Percentiles rank a stretch among this genome's conserved stretches.
Evolutionary conservation across 2,113 vertebrate species (phyloP).

Genomic region (Steatornis caripensis): DNA sequence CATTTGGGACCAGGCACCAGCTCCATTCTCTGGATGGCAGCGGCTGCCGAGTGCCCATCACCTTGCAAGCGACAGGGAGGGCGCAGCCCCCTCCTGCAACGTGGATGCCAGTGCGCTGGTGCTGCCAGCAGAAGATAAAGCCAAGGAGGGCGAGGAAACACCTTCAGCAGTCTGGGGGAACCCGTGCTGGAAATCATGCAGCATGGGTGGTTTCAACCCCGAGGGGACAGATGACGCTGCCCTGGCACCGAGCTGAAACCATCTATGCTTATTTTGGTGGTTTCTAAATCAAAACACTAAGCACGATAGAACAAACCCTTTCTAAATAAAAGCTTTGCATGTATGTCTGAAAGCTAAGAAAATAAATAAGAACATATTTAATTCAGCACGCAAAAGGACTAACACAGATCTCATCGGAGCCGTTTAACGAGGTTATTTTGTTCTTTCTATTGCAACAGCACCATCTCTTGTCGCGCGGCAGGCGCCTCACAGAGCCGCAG

Average conservation of each 20-base stretch:
- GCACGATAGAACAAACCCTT: neutral
- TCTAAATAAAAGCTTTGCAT: neutral
- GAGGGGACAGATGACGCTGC: neutral
- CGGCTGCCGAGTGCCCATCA: fast-evolving
- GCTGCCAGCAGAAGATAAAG: neutral
- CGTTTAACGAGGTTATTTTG: too few species aligned
- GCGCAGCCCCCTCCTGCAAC: neutral
- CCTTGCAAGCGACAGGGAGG: fast-evolving
- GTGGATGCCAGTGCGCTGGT: neutral
- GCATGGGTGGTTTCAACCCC: neutral
- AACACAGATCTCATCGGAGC: too few species aligned
- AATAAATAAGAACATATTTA: neutral
- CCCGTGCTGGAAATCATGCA: neutral
- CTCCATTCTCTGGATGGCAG: neutral
- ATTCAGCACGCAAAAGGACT: neutral
- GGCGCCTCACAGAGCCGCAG: neutral
- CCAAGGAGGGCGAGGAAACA: neutral
- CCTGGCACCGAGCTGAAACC: neutral
- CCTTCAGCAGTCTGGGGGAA: neutral
- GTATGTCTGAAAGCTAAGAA: neutral
- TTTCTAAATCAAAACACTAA: neutral
- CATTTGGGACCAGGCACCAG: neutral
- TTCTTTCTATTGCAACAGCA: neutral
- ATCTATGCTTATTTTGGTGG: neutral
- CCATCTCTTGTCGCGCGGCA: fast-evolving